phyloP scores from a whole-genome alignment of 2,888 invertebrate species.

The Drosophila imparisetae region DNA sequence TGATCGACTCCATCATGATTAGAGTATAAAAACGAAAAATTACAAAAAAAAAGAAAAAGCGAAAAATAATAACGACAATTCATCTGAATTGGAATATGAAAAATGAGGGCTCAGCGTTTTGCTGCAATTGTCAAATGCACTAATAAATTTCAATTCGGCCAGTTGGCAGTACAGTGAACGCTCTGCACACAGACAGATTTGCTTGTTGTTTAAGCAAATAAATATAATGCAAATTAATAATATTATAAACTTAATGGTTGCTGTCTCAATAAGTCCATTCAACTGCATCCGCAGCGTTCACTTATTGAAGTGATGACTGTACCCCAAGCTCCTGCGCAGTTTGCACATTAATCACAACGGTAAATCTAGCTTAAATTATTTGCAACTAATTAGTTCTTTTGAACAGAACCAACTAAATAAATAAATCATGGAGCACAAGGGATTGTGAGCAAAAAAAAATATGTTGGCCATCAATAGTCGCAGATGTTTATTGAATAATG shows the following conservation, averaged over 20 bases:
- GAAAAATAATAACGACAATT: conserved; percentile 37
- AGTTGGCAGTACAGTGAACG: conserved; percentile 41
- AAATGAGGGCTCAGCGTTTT: conserved; percentile 71
- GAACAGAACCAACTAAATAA: background rate
- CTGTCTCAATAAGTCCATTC: background rate
- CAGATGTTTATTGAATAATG: conserved; percentile 30
- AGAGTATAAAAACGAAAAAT: conserved; percentile 33
- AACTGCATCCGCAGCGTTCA: background rate
- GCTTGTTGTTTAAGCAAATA: background rate
- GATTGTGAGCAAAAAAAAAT: conserved; percentile 29
- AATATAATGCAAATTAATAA: background rate
- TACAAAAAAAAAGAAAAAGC: conserved; percentile 9
- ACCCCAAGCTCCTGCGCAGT: conserved; percentile 7
- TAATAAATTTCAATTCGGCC: conserved; percentile 67
- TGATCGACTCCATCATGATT: background rate
- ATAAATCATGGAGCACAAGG: conserved; percentile 34
- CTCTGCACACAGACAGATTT: conserved; percentile 11
- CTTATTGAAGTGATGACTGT: conserved; percentile 25
- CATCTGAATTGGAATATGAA: conserved; percentile 75
- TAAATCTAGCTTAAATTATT: conserved; percentile 46
- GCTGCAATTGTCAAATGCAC: conserved; percentile 74
- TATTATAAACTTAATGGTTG: background rate
- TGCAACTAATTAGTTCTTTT: conserved; percentile 49
- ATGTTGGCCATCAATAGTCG: conserved; percentile 40
- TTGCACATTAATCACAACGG: conserved; percentile 45